A percentile compares a stretch with the other conserved stretches of the same genome.
Evolutionary conservation across 1,140 invertebrate genomes (phyloP).

Genomic region (Drosophila tani): DNA sequence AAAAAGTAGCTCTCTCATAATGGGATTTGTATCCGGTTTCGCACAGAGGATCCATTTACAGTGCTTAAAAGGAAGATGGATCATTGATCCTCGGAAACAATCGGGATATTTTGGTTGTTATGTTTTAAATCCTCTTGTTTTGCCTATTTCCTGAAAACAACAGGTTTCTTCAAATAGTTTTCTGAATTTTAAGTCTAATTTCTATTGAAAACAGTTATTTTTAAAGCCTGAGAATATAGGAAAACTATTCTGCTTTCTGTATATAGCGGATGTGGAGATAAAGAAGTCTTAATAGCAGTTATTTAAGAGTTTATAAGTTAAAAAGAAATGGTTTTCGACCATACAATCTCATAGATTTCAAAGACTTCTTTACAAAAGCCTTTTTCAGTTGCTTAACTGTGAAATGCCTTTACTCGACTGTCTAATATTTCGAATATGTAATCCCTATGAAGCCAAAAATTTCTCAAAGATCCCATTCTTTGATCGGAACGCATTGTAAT

Average conservation of each 20-base stretch:
- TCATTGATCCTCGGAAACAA: neutral
- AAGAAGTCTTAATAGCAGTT: neutral
- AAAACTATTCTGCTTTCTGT: no score
- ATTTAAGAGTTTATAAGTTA: neutral
- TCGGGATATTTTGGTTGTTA: neutral
- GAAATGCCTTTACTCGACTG: neutral
- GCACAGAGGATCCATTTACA: constrained; percentile 11
- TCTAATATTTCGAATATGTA: neutral
- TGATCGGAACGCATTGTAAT: constrained; percentile 4
- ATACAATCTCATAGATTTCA: no score
- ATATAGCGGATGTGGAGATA: no score
- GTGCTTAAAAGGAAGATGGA: constrained; percentile 1
- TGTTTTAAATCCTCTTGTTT: neutral
- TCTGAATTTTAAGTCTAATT: no score
- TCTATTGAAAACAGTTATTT: no score
- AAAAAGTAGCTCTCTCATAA: constrained; percentile 29
- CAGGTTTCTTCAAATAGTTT: neutral
- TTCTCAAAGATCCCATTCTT: no score
- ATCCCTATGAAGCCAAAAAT: no score
- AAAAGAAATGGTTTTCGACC: neutral
- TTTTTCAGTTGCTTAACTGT: neutral
- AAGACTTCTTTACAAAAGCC: no score
- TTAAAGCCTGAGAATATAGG: no score
- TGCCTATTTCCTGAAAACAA: neutral
- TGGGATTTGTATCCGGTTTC: constrained; percentile 8